These are phyloP conservation scores for Crypturellus tataupa DNA, from an alignment of 2,797 vertebrate genomes.

Conservation along the genomic window DNA sequence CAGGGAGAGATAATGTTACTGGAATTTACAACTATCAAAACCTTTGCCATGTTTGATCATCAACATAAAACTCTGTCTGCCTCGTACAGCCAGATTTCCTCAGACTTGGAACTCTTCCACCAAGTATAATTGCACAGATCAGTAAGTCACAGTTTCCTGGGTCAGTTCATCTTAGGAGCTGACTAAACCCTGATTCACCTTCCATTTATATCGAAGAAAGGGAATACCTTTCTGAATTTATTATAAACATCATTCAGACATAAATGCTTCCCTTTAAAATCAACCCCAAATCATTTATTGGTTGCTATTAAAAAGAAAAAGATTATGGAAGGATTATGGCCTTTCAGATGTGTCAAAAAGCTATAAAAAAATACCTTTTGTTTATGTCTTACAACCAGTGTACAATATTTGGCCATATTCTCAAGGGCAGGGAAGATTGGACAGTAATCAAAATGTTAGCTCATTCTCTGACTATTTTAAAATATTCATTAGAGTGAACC, in stretches of 20 bases:
- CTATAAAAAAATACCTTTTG: neutral
- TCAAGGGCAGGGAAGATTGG: constrained; percentile 19
- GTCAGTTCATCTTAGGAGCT: neutral
- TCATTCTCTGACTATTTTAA: constrained; percentile 48
- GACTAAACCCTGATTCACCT: neutral
- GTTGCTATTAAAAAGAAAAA: neutral
- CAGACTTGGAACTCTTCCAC: constrained; percentile 35
- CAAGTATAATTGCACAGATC: neutral
- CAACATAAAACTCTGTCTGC: constrained; percentile 19
- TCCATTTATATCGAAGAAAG: neutral
- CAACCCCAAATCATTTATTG: neutral
- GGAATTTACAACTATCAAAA: constrained; percentile 58
- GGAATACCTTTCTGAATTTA: neutral
- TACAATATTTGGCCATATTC: neutral
- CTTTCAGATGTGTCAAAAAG: neutral
- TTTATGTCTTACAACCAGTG: neutral
- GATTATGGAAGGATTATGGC: neutral
- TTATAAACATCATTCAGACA: neutral
- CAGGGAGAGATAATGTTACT: constrained; percentile 47
- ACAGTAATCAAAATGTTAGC: constrained; percentile 41
- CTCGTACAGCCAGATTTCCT: constrained; percentile 12
- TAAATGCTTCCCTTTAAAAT: neutral
- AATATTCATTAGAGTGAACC: constrained; percentile 44
- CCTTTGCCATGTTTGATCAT: constrained; percentile 54
- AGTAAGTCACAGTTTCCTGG: constrained; percentile 2